Evolutionary conservation across 2,113 vertebrate species (phyloP).

Genomic region (Campylomormyrus numenius): DNA sequence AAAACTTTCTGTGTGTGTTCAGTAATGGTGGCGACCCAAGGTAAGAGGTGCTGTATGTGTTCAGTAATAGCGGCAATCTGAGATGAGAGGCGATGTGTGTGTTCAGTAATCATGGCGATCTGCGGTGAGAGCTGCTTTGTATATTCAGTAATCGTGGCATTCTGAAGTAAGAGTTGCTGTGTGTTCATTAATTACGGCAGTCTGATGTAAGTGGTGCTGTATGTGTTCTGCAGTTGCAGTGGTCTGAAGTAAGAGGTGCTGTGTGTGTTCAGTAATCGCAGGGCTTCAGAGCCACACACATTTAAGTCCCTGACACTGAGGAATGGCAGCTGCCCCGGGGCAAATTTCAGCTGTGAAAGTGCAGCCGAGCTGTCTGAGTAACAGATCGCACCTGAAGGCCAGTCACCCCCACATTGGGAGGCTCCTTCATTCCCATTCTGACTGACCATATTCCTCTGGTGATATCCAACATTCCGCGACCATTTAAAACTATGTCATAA

Average conservation of each 20-base stretch:
- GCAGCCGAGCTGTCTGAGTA: constrained; percentile 71
- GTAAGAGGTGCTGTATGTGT: not conserved
- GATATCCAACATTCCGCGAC: not conserved
- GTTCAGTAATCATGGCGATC: not conserved
- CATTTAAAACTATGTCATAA: not conserved
- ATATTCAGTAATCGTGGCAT: not conserved
- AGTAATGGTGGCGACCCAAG: not conserved
- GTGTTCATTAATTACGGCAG: not conserved
- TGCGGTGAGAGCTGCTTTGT: not conserved
- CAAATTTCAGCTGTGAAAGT: constrained; percentile 69
- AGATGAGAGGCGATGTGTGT: too few species aligned
- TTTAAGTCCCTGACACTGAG: constrained; percentile 75
- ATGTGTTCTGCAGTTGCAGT: not conserved
- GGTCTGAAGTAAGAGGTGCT: constrained; percentile 44
- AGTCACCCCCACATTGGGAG: constrained; percentile 64
- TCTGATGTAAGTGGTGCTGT: not conserved
- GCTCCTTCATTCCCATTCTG: constrained; percentile 2
- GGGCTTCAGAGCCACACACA: constrained; percentile 67
- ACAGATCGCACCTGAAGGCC: constrained; percentile 74
- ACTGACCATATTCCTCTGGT: not conserved
- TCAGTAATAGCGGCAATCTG: too few species aligned
- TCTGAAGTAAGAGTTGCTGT: not conserved
- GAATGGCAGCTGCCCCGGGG: constrained; percentile 68
- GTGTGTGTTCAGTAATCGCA: constrained; percentile 63
- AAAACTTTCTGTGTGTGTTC: not conserved